Evolutionary conservation across 2,113 vertebrate genomes (phyloP), one percentile per base, ranked within the genome.

Genomic region (Ancistrus triradiatus): DNA sequence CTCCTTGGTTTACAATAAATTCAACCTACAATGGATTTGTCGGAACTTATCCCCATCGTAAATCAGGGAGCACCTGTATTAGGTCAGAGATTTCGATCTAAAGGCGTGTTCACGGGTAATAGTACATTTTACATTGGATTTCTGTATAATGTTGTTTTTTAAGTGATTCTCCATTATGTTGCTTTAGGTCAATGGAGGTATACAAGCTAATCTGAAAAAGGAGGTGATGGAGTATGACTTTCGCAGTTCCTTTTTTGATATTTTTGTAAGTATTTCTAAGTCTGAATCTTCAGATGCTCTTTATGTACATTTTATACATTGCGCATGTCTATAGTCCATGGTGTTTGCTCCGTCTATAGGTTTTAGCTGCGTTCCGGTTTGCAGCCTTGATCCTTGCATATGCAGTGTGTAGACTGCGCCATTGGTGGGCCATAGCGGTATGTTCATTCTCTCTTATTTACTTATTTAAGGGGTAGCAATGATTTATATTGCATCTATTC

Each of bases 401-500:
- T 78, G 96, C 95, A 11, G 86, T 95, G 42, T 99, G 90, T 74
- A 91, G 83, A 79, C 85, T 99, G 22, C 90, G 83, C 48, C 96
- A 99, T 66, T 98, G 96, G 96, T 98, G 95, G 93, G 92, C 91
- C 52, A 91, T 98, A 63, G 94, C 96, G 65, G 95, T 98, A 78
- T 84, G 95, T 93, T 18, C 1, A 17, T 7, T 28, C 38, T 7
- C 18, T 15, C 24, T 52, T 18, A n/a, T n/a, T n/a, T n/a, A n/a
- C n/a, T n/a, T n/a, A n/a, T n/a, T n/a, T n/a, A n/a, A n/a, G n/a
- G n/a, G n/a, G n/a, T n/a, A n/a, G n/a, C n/a, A n/a, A n/a, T n/a
- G n/a, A n/a, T n/a, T n/a, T n/a, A n/a, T n/a, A n/a, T n/a, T n/a
- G n/a, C n/a, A n/a, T n/a, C n/a, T n/a, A n/a, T n/a, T n/a, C n/a